These are phyloP conservation scores for Leiothrix lutea DNA, from an alignment of 2,113 vertebrate species.

Conservation along the genomic window DNA sequence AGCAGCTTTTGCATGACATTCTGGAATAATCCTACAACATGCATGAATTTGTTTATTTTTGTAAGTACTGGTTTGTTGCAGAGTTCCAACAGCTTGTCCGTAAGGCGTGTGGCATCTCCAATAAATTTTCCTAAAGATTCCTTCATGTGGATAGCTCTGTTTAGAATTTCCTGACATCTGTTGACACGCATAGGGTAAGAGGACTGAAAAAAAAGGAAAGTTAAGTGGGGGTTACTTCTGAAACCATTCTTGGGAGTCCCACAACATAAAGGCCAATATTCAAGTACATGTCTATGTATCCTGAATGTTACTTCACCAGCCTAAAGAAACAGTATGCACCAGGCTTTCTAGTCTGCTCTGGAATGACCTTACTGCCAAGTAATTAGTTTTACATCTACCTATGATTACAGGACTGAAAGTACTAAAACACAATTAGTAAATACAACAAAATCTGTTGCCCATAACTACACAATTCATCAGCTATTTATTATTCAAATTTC, in stretches of 20 bases:
- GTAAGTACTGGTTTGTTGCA: constrained; percentile 90
- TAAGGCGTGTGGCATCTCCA: constrained; percentile 89
- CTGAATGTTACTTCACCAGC: neutral
- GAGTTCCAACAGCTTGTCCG: constrained; percentile 93
- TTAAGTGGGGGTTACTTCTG: neutral
- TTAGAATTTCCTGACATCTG: constrained; percentile 94
- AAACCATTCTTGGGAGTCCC: neutral
- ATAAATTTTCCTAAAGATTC: constrained; percentile 90
- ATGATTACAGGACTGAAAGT: neutral
- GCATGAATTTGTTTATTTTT: neutral
- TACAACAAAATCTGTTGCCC: neutral
- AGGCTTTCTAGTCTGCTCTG: neutral
- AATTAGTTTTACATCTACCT: neutral
- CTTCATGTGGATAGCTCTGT: constrained; percentile 89
- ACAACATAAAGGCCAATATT: neutral
- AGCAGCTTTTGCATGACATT: neutral
- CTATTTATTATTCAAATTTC: neutral
- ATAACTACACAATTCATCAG: neutral
- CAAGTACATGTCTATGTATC: neutral
- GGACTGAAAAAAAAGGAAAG: constrained; percentile 76
- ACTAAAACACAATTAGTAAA: neutral
- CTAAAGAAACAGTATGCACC: neutral
- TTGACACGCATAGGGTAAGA: constrained; percentile 92
- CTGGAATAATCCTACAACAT: neutral
- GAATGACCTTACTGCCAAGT: neutral